Base-by-base conservation (phyloP, 1,140 invertebrate genomes). In the Pemphigus obesinymphae region DNA sequence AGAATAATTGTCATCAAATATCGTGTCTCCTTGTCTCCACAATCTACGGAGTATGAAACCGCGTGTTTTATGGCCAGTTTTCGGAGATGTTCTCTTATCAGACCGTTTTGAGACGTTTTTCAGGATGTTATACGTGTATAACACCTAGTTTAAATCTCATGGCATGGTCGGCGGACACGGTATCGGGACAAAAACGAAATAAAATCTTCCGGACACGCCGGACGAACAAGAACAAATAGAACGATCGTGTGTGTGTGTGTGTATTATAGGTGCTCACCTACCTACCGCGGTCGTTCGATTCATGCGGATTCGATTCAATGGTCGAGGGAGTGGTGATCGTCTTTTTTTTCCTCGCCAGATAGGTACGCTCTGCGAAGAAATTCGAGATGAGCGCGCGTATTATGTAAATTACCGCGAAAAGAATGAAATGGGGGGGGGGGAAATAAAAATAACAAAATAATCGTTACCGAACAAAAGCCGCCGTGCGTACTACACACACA, bases 291-390 rank as follows among this genome's bases (percentile, higher is more conserved):
- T 68, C 7, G 53, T 34, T 29, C 53, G 75, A 78, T 78, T 78
- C 75, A 78, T 78, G 53, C 23, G 23, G n/a, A 78, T 78, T 58
- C 50, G 53, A 80, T 80, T 80, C 53, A 80, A 80, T 80, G 37
- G 55, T 23, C 40, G 37, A 43, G 15, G 55, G 37, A 61, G 75
- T 37, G 37, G 55, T 17, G 13, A 15, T 29, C 17, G 34, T 17
- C 20, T 34, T 34, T 34, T 66, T 61, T 66, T 66, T 29, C 15
- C 17, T 40, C 4, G 37, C n/a, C n/a, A n/a, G n/a, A n/a, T n/a
- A n/a, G n/a, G n/a, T n/a, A n/a, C n/a, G 10, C 10, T 40, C 10
- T 40, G 37, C 37, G 10, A 31, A 26, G 48, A 20, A 43, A n/a
- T 78, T 17, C 23, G 23, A 61, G 75, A 78, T 61, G 75, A 78